Conservation (phyloP, 2,888 invertebrate genomes). For the Celastrina argiolus region DNA sequence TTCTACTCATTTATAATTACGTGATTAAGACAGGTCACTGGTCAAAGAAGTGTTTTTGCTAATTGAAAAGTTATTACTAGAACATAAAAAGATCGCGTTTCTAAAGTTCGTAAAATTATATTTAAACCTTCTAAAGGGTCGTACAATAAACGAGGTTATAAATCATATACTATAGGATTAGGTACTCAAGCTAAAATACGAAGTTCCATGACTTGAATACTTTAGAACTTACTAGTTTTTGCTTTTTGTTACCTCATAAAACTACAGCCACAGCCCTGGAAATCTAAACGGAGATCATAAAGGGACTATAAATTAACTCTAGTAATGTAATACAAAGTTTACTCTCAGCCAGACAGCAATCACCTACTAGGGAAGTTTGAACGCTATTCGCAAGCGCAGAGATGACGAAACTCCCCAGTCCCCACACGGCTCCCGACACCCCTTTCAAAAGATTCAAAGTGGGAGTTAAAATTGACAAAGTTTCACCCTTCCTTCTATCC, state of each 20-base stretch:
- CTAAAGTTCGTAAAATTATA: not conserved
- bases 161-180: too few species aligned
- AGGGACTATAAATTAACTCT: conserved; percentile 72
- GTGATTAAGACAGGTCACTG: not conserved
- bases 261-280: conserved; percentile 32
- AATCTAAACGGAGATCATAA: conserved; percentile 62
- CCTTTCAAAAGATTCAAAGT: conserved; percentile 57
- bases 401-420: conserved; percentile 40
- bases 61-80: not conserved
- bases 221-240: too few species aligned
- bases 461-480: conserved; percentile 61
- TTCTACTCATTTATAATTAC: not conserved
- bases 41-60: not conserved
- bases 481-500: conserved; percentile 52
- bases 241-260: too few species aligned
- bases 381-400: conserved; percentile 70
- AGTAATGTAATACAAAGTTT: conserved; percentile 75
- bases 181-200: too few species aligned
- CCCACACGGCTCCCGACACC: conserved; percentile 43
- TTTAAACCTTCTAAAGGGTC: not conserved
- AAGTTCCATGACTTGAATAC: too few species aligned
- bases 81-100: not conserved
- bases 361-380: conserved; percentile 70
- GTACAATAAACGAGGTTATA: too few species aligned
- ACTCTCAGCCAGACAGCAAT: conserved; percentile 74